Percentiles rank a stretch among this genome's conserved stretches.
Evolutionary conservation across 2,888 invertebrate genomes (phyloP).

Genomic region (Gari tellinella): DNA sequence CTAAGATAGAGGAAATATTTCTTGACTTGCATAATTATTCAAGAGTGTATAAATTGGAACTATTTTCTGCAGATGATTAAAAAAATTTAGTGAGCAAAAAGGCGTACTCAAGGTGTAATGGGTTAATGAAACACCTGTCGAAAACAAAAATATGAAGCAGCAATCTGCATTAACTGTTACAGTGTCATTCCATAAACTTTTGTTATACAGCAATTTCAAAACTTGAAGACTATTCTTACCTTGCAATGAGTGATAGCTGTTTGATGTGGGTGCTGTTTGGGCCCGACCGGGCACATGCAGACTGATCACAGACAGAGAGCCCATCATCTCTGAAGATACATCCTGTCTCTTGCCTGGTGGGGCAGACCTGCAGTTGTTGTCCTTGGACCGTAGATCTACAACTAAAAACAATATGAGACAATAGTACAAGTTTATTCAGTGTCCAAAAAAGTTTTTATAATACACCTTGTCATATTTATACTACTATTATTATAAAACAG

Average conservation of each 20-base stretch:
- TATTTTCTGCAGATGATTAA: too few species aligned
- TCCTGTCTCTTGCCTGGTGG: constrained; percentile 50
- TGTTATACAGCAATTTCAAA: too few species aligned
- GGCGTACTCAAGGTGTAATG: too few species aligned
- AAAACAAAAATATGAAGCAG: too few species aligned
- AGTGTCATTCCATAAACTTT: too few species aligned
- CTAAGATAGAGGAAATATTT: too few species aligned
- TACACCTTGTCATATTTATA: background rate
- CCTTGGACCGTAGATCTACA: constrained; percentile 63
- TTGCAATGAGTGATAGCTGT: background rate
- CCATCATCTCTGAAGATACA: constrained; percentile 40
- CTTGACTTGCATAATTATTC: too few species aligned
- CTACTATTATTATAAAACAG: background rate
- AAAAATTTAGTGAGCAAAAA: too few species aligned
- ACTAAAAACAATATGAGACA: constrained; percentile 37
- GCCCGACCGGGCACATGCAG: constrained; percentile 37
- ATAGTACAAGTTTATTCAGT: background rate
- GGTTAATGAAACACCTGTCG: too few species aligned
- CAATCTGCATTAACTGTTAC: too few species aligned
- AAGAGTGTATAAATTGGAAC: too few species aligned
- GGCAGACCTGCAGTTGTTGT: constrained; percentile 56
- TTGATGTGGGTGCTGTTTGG: constrained; percentile 46
- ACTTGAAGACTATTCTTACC: too few species aligned
- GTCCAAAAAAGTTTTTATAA: background rate
- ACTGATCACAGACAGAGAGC: constrained; percentile 51